Conservation (phyloP, 2,888 invertebrate genomes). For the Gibbula magus region DNA sequence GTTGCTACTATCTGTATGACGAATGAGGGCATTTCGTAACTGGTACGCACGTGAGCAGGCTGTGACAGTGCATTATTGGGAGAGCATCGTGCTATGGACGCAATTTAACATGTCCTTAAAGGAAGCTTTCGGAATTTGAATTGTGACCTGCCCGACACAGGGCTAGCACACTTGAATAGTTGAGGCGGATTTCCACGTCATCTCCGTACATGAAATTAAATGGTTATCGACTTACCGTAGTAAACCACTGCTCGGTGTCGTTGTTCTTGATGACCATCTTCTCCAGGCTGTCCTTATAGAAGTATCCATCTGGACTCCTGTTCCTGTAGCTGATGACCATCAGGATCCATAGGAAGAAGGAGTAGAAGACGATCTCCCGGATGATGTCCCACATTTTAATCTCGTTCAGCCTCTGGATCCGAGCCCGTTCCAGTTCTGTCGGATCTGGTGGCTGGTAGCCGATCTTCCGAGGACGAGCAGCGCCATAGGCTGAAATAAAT, state of each 20-base stretch:
- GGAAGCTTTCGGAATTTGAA: too few species aligned
- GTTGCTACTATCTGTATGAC: too few species aligned
- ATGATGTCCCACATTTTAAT: constrained; percentile 76
- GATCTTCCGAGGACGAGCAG: constrained; percentile 59
- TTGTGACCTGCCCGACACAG: too few species aligned
- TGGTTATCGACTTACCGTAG: constrained; percentile 46
- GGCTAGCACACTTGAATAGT: too few species aligned
- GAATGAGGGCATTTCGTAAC: too few species aligned
- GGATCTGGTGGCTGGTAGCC: constrained; percentile 74
- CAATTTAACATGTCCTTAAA: too few species aligned
- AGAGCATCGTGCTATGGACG: too few species aligned
- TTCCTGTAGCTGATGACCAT: constrained; percentile 75
- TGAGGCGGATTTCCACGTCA: too few species aligned
- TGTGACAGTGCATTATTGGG: too few species aligned
- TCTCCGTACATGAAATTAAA: too few species aligned
- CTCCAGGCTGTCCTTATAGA: constrained; percentile 73
- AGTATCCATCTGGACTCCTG: constrained; percentile 73
- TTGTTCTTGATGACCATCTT: constrained; percentile 64
- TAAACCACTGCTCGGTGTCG: constrained; percentile 51
- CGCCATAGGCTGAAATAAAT: constrained; percentile 49
- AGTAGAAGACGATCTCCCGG: constrained; percentile 75
- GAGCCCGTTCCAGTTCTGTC: constrained; percentile 68
- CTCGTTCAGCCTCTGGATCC: constrained; percentile 74
- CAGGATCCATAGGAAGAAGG: constrained; percentile 76
- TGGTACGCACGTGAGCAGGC: too few species aligned